These are phyloP conservation scores for Hirundo rustica DNA, from an alignment of 2,797 vertebrate species.

Conservation along the genomic window DNA sequence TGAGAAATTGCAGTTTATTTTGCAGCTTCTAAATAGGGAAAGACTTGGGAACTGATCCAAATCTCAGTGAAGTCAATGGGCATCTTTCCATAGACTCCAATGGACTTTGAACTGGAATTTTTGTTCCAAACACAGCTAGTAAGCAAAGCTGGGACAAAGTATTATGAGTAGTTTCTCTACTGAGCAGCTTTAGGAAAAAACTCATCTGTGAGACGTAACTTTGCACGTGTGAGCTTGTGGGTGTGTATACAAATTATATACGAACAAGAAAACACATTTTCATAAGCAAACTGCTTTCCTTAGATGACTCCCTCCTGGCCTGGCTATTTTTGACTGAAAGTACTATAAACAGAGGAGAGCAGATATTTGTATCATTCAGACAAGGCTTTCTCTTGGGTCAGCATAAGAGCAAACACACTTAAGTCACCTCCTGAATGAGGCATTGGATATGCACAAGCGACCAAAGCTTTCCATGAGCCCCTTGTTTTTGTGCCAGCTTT, in stretches of 20 bases:
- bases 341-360: conserved; percentile 12
- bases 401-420: background rate
- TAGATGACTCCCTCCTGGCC: background rate
- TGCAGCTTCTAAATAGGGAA: background rate
- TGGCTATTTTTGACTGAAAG: background rate
- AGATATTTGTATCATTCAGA: background rate
- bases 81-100: conserved; percentile 35
- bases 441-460: background rate
- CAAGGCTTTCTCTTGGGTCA: background rate
- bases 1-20: conserved; percentile 20
- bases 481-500: background rate
- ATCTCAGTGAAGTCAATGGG: conserved; percentile 17
- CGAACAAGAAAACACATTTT: background rate
- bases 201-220: background rate
- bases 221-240: background rate
- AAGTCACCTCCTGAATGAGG: background rate
- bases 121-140: background rate
- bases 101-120: background rate
- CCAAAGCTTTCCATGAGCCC: background rate
- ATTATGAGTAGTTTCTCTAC: background rate
- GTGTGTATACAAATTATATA: background rate
- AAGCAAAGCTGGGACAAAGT: conserved; percentile 29
- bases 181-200: background rate
- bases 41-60: background rate
- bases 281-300: background rate